phyloP scores from a whole-genome alignment of 2,888 invertebrate species.

The Thecophora atra region DNA sequence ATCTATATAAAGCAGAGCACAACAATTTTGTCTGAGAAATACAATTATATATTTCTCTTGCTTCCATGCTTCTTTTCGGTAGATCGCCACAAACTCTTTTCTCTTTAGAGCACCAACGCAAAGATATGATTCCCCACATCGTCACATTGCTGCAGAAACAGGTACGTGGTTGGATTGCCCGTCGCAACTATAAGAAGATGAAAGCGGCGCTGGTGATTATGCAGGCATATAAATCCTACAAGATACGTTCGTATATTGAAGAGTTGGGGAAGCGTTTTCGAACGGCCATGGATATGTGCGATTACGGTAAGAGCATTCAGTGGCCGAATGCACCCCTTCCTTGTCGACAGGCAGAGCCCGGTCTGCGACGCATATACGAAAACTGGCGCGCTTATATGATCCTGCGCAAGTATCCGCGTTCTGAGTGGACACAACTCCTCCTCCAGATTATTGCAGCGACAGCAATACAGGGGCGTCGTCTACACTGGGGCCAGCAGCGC shows the following conservation, averaged over 20 bases:
- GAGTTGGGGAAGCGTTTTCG: constrained; percentile 73
- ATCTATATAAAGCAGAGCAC: background rate
- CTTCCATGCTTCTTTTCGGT: constrained; percentile 75
- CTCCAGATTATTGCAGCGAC: constrained; percentile 82
- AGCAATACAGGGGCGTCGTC: constrained; percentile 71
- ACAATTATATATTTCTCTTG: background rate
- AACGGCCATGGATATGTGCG: constrained; percentile 73
- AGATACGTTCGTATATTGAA: constrained; percentile 77
- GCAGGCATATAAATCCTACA: constrained; percentile 79
- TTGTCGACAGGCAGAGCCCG: constrained; percentile 71
- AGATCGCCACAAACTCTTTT: constrained; percentile 91
- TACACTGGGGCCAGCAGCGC: constrained; percentile 78
- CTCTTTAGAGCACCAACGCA: constrained; percentile 85
- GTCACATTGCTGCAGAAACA: constrained; percentile 94
- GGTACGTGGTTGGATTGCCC: constrained; percentile 84
- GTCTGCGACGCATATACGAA: constrained; percentile 73
- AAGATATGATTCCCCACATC: constrained; percentile 88
- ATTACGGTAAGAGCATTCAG: constrained; percentile 78
- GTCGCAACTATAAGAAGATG: constrained; percentile 84
- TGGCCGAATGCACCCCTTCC: constrained; percentile 87
- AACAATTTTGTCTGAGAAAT: background rate
- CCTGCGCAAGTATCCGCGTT: constrained; percentile 79
- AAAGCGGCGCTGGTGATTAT: constrained; percentile 86
- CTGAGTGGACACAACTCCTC: constrained; percentile 88
- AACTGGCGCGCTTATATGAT: constrained; percentile 91